A percentile compares a stretch with the other conserved stretches of the same genome.
phyloP scores from a whole-genome alignment of 2,797 vertebrate genomes.

The Cuniculus paca region DNA sequence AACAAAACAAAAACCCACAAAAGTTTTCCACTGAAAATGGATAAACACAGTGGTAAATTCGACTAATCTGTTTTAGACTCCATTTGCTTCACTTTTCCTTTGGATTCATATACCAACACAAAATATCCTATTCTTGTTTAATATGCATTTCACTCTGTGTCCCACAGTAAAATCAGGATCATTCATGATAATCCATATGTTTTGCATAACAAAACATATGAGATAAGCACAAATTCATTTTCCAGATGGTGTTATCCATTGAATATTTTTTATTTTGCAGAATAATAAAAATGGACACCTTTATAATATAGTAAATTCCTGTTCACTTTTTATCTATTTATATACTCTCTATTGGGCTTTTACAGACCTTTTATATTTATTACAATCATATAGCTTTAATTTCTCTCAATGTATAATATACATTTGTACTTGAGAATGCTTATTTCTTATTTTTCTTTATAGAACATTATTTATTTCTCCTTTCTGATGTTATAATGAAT shows the following conservation, averaged over 20 bases:
- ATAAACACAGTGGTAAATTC: neutral
- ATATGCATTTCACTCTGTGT: neutral
- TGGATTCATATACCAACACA: neutral
- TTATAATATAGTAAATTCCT: neutral
- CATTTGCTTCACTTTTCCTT: neutral
- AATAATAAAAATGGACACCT: neutral
- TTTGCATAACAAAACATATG: neutral
- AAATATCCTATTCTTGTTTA: neutral
- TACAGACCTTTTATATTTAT: neutral
- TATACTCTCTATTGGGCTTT: neutral
- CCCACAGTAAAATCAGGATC: neutral
- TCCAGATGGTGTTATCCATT: neutral
- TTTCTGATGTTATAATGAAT: neutral
- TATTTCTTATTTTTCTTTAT: neutral
- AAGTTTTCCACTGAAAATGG: neutral
- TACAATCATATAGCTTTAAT: neutral
- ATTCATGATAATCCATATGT: neutral
- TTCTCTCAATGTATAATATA: neutral
- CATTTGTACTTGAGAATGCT: neutral
- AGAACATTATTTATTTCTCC: neutral
- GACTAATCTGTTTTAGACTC: neutral
- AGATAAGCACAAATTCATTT: neutral
- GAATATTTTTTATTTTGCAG: neutral
- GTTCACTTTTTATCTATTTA: neutral
- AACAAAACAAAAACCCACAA: neutral